A percentile compares a stretch with the other conserved stretches of the same genome.
Evolutionary conservation across 2,888 invertebrate species (phyloP).

Genomic region (Orthosia gracilis): DNA sequence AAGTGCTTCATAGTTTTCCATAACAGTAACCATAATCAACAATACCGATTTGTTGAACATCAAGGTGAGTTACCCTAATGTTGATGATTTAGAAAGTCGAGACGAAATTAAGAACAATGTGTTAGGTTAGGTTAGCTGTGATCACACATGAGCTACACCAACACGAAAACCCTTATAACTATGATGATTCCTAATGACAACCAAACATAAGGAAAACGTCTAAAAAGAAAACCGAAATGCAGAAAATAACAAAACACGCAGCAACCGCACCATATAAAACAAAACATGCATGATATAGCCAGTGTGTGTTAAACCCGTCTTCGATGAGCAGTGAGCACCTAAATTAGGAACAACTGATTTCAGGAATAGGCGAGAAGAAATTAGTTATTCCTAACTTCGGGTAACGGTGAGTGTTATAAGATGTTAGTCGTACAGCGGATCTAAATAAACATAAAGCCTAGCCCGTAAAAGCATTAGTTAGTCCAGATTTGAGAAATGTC

Average conservation of each 20-base stretch:
- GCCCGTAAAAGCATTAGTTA: slow-evolving; percentile 87
- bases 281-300: slow-evolving; percentile 60
- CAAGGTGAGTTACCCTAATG: slow-evolving; percentile 36
- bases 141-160: slow-evolving; percentile 31
- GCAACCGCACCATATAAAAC: slow-evolving; percentile 51
- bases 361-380: slow-evolving; percentile 52
- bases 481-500: slow-evolving; percentile 91
- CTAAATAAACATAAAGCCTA: slow-evolving; percentile 81
- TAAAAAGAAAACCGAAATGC: slow-evolving; percentile 35
- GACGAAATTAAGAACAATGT: slow-evolving; percentile 50
- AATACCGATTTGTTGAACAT: slow-evolving; percentile 20
- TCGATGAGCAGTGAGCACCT: slow-evolving; percentile 55
- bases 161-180: slow-evolving; percentile 41
- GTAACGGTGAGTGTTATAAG: slow-evolving; percentile 56
- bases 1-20: slow-evolving; percentile 7
- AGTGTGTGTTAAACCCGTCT: slow-evolving; percentile 40
- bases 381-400: slow-evolving; percentile 68
- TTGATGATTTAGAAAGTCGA: slow-evolving; percentile 49
- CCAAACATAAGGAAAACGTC: slow-evolving; percentile 27
- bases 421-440: slow-evolving; percentile 71
- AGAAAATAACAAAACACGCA: slow-evolving; percentile 50
- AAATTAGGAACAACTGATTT: slow-evolving; percentile 67
- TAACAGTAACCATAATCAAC: slow-evolving; percentile 1
- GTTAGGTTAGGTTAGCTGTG: slow-evolving; percentile 22
- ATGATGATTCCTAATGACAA: slow-evolving; percentile 47